phyloP scores from a whole-genome alignment of 1,140 invertebrate species.

The Drosophila repleta region DNA sequence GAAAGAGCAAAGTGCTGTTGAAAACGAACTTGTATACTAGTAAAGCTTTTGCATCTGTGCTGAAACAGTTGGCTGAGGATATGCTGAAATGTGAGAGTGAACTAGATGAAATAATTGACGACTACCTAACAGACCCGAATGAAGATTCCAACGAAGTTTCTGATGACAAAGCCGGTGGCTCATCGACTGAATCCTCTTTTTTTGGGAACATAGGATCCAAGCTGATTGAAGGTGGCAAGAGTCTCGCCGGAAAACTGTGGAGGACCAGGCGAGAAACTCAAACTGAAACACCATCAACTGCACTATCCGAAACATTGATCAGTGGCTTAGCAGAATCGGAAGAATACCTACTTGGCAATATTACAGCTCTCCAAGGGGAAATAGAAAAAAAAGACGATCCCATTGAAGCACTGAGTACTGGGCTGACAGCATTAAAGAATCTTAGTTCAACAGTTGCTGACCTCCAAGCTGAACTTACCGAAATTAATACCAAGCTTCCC shows the following conservation, averaged over 20 bases:
- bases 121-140: background rate
- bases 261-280: no score
- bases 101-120: background rate
- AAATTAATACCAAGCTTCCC: background rate
- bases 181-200: no score
- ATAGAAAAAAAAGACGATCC: no score
- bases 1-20: background rate
- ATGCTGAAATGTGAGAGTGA: background rate
- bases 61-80: slow-evolving; percentile 2
- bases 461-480: background rate
- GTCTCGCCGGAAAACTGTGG: no score
- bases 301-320: no score
- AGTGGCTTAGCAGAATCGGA: no score
- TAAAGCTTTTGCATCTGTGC: background rate
- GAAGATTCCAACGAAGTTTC: background rate
- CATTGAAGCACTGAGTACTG: background rate
- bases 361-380: no score
- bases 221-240: no score
- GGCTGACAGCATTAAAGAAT: background rate
- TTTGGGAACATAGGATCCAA: no score
- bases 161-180: no score
- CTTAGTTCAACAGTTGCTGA: background rate
- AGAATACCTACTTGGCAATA: no score
- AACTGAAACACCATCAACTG: no score
- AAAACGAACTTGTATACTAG: background rate